Evolutionary conservation across 2,888 invertebrate genomes (phyloP).

Genomic region (Helicoverpa assulta): DNA sequence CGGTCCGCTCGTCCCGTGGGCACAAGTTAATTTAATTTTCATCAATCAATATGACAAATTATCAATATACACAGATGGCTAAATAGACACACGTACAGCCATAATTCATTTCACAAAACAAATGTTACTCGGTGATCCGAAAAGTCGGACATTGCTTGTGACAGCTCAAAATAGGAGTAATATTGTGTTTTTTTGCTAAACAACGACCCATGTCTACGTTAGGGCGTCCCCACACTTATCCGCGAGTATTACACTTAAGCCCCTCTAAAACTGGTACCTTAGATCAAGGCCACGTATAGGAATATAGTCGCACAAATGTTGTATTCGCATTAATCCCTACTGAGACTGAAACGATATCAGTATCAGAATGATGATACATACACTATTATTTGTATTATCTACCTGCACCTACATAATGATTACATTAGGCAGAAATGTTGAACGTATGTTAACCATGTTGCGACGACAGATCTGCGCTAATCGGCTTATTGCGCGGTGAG

Average conservation of each 20-base stretch:
- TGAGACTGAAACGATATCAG: no score
- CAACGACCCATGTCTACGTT: slow-evolving; percentile 58
- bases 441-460: not conserved
- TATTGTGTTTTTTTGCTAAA: slow-evolving; percentile 53
- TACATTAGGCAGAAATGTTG: not conserved
- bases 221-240: not conserved
- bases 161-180: slow-evolving; percentile 58
- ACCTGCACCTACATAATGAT: no score
- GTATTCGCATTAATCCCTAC: not conserved
- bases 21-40: slow-evolving; percentile 51
- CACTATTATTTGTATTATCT: no score
- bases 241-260: not conserved
- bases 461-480: not conserved
- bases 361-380: no score
- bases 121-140: slow-evolving; percentile 52
- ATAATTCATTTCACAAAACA: slow-evolving; percentile 50
- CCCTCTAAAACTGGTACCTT: not conserved
- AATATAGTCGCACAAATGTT: not conserved
- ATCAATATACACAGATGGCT: slow-evolving; percentile 32
- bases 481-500: not conserved
- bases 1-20: slow-evolving; percentile 30
- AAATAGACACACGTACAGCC: slow-evolving; percentile 33
- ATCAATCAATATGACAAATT: slow-evolving; percentile 60
- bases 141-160: slow-evolving; percentile 59
- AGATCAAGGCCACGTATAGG: not conserved